phyloP scores from a whole-genome alignment of 2,888 invertebrate genomes.

The Clostera curtula region DNA sequence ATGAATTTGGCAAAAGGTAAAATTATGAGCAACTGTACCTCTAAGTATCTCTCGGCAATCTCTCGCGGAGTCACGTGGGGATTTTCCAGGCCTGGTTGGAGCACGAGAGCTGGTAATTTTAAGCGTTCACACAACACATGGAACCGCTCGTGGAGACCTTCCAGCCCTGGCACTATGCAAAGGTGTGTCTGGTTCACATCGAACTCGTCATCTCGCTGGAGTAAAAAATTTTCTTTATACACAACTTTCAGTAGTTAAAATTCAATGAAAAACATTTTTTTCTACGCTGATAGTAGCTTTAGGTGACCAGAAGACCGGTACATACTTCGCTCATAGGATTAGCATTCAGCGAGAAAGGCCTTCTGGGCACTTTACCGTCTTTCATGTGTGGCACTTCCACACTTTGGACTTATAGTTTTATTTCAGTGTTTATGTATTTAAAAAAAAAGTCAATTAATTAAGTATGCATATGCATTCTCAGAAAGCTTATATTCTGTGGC shows the following conservation, averaged over 20 bases:
- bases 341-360: no score
- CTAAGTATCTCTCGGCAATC: slow-evolving; percentile 30
- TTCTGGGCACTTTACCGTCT: no score
- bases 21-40: slow-evolving; percentile 18
- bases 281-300: slow-evolving; percentile 1
- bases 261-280: slow-evolving; percentile 4
- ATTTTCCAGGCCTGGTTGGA: slow-evolving; percentile 35
- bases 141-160: slow-evolving; percentile 35
- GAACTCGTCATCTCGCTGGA: slow-evolving; percentile 37
- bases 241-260: no score
- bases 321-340: background rate
- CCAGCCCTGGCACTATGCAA: slow-evolving; percentile 38
- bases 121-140: slow-evolving; percentile 29
- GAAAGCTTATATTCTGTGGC: no score
- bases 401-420: no score
- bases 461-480: no score
- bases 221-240: no score
- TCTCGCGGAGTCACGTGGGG: slow-evolving; percentile 29
- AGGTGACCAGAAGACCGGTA: background rate
- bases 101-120: slow-evolving; percentile 31
- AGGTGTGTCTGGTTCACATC: slow-evolving; percentile 27
- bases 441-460: no score
- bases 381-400: no score
- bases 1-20: background rate
- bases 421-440: no score